Conservation (phyloP, 2,888 invertebrate species). For the Cylindroiulus punctatus region DNA sequence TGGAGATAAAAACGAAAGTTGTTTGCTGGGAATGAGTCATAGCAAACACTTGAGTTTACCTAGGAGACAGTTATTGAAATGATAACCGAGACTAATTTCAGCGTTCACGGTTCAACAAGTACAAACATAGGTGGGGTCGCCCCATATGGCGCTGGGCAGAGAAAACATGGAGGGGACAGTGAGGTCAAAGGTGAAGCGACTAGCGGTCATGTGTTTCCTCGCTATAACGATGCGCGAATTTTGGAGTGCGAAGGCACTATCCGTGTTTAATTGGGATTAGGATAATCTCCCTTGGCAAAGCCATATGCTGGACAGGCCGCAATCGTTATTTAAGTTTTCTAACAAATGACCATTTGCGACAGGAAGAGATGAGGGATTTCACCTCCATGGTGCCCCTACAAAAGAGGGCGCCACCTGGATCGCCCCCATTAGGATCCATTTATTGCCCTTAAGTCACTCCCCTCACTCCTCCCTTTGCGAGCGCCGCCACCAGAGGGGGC, state of each 20-base stretch:
- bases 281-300: neutral
- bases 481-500: slow-evolving; percentile 12
- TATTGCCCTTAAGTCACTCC: slow-evolving; percentile 25
- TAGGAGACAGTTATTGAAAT: slow-evolving; percentile 6
- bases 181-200: slow-evolving; percentile 11
- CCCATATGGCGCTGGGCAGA: neutral
- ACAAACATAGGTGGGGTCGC: neutral
- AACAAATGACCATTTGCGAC: slow-evolving; percentile 29
- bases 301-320: slow-evolving; percentile 5
- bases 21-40: neutral
- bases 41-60: neutral
- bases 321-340: neutral
- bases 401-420: slow-evolving; percentile 38
- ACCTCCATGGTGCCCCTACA: neutral
- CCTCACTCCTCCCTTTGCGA: slow-evolving; percentile 5
- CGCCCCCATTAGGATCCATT: slow-evolving; percentile 6
- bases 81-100: slow-evolving; percentile 9
- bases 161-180: neutral
- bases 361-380: neutral
- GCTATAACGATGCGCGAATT: neutral
- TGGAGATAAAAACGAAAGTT: neutral
- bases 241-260: neutral
- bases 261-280: slow-evolving; percentile 38
- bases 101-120: neutral
- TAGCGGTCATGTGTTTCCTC: slow-evolving; percentile 8